Evolutionary conservation across 2,888 invertebrate genomes (phyloP).

Genomic region (Dorcus parallelipipedus): DNA sequence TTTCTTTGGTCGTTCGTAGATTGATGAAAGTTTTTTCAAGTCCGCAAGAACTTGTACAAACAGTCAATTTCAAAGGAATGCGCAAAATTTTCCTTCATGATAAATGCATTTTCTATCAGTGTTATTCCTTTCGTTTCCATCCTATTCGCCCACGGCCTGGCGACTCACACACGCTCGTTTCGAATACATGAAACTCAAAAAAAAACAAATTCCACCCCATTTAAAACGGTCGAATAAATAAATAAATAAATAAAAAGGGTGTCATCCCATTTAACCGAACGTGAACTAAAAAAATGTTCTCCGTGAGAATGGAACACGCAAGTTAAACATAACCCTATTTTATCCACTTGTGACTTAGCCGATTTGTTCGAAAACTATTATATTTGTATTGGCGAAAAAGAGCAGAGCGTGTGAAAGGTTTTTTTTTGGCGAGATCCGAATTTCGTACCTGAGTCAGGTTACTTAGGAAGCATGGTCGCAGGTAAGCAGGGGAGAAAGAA

Average conservation of each 20-base stretch:
- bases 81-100: conserved; percentile 15
- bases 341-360: conserved; percentile 44
- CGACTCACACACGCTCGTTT: no score
- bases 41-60: conserved; percentile 13
- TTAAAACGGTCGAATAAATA: no score
- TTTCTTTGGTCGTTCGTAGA: conserved; percentile 31
- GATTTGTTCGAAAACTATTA: conserved; percentile 47
- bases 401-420: conserved; percentile 21
- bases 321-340: conserved; percentile 39
- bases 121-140: no score
- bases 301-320: conserved; percentile 20
- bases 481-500: neutral
- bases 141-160: no score
- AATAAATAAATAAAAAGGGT: neutral
- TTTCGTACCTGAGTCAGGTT: conserved; percentile 16
- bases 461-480: neutral
- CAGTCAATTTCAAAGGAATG: conserved; percentile 17
- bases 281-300: conserved; percentile 9
- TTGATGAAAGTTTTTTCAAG: conserved; percentile 28
- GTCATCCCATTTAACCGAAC: conserved; percentile 11
- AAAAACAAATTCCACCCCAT: no score
- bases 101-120: conserved; percentile 17
- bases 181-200: no score
- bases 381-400: conserved; percentile 39
- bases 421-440: conserved; percentile 34